Conservation (phyloP, 2,113 vertebrate genomes). For the Empidonax traillii region DNA sequence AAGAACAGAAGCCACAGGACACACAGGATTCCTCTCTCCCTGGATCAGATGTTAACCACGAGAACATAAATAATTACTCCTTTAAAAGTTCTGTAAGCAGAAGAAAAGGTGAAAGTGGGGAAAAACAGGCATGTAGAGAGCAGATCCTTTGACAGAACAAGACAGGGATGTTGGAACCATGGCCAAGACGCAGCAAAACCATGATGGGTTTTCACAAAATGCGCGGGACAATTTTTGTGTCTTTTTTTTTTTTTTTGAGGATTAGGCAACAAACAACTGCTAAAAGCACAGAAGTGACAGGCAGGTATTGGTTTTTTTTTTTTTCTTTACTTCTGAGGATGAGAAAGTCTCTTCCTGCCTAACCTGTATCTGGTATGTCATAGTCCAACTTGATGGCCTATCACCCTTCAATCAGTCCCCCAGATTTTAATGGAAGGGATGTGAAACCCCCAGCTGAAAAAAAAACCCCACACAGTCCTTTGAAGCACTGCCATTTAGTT, state of each 20-base stretch:
- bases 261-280: neutral
- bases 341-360: neutral
- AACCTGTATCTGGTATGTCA: neutral
- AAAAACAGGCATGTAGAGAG: neutral
- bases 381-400: rapidly evolving
- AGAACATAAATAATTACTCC: neutral
- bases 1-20: neutral
- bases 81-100: neutral
- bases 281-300: neutral
- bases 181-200: neutral
- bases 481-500: neutral
- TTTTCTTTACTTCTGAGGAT: neutral
- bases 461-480: neutral
- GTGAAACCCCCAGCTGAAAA: neutral
- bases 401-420: neutral
- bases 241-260: neutral
- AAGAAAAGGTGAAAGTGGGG: neutral
- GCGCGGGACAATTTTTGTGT: rapidly evolving
- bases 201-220: neutral
- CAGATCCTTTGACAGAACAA: neutral
- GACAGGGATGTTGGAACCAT: neutral
- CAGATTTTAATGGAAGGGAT: neutral
- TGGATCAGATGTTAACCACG: neutral
- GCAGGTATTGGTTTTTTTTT: neutral
- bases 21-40: neutral